Percentiles rank a stretch among this genome's conserved stretches.
These are phyloP conservation scores for Callipepla californica DNA, from an alignment of 2,113 vertebrate genomes.

Conservation along the genomic window DNA sequence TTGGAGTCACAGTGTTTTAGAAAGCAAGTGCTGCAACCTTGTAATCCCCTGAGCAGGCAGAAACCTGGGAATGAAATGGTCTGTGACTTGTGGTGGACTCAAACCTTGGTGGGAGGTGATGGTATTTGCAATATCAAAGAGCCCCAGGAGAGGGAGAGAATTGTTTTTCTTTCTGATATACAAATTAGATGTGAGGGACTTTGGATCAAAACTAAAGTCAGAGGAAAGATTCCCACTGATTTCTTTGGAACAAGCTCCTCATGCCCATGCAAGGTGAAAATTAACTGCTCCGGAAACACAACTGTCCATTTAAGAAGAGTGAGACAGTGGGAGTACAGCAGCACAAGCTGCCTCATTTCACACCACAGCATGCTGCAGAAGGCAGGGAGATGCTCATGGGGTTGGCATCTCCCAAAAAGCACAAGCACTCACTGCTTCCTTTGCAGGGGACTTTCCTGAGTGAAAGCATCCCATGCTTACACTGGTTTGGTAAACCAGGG, in stretches of 20 bases:
- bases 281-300: background rate
- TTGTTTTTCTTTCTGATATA: background rate
- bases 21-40: rapidly evolving
- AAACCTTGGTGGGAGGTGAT: background rate
- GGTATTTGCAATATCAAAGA: background rate
- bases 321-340: background rate
- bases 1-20: background rate
- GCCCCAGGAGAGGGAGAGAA: background rate
- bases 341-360: background rate
- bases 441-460: rapidly evolving
- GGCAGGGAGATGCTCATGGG: rapidly evolving
- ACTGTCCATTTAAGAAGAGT: background rate
- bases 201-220: background rate
- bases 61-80: background rate
- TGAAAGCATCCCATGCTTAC: background rate
- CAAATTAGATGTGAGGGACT: background rate
- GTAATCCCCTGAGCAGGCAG: background rate
- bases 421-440: rapidly evolving
- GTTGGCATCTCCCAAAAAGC: background rate
- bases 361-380: background rate
- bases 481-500: too few species aligned
- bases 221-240: background rate
- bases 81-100: background rate
- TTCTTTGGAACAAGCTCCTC: background rate
- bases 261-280: background rate